Conservation (phyloP, 2,888 invertebrate genomes). For the Teleogryllus oceanicus region DNA sequence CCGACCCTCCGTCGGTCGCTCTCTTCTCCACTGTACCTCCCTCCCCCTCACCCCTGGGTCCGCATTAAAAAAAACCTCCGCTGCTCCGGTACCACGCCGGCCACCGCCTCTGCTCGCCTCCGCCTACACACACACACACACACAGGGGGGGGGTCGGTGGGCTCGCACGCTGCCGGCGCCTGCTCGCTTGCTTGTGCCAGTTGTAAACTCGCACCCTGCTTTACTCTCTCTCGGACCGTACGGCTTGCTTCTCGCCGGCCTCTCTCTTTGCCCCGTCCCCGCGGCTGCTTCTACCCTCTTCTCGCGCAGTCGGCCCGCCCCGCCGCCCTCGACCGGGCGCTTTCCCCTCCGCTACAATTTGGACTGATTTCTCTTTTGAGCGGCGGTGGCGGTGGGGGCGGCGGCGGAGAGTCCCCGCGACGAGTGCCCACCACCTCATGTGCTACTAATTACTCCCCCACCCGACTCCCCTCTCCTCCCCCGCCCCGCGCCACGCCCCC, state of each 20-base stretch:
- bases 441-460: constrained; percentile 36
- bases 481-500: background rate
- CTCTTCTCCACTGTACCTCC: background rate
- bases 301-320: background rate
- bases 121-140: background rate
- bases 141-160: background rate
- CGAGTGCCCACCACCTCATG: constrained; percentile 33
- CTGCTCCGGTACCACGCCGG: background rate
- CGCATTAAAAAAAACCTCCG: constrained; percentile 18
- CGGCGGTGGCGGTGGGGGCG: constrained; percentile 24
- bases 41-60: background rate
- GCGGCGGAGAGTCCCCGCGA: constrained; percentile 12
- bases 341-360: constrained; percentile 27
- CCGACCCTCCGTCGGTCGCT: background rate
- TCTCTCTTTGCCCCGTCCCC: too few species aligned
- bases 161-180: background rate
- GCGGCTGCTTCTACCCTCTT: background rate
- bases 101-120: background rate
- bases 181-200: background rate
- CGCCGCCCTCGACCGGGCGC: background rate
- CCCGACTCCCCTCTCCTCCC: background rate
- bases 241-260: too few species aligned
- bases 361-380: constrained; percentile 33
- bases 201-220: background rate
- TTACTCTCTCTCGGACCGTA: too few species aligned